Base-by-base conservation (phyloP, 2,797 vertebrate species). In the Petrocephalus schoutedeni region DNA sequence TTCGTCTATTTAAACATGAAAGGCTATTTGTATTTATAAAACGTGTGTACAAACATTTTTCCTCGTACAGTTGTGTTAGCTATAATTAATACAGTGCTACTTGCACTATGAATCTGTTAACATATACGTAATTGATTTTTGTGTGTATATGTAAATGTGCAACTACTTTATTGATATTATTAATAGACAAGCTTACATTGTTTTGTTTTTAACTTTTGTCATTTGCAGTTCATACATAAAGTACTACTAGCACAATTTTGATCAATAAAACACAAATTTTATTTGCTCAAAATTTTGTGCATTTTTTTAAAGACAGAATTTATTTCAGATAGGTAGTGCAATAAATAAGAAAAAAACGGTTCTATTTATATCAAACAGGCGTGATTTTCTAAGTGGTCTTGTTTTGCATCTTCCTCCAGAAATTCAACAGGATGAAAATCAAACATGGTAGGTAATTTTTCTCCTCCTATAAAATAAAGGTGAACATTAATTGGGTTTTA, bases 401-500 rank as follows among this genome's bases (percentile, higher is more conserved):
- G 61, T 32, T 32, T 67, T 80, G 74, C 14, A 5, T 41, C 16
- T 80, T 80, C 32, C 3, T 7, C 74, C 41, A 49, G 32, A 41
- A 49, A 80, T 80, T 19, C 32, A 41, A 9, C 90, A 89, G 90
- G 90, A 91, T 91, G 91, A 93, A 94, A 95, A 95, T 95, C 91
- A 93, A 94, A 89, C 92, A 89, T 94, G 93, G 89, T 93, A 93
- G 93, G 89, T 90, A 85, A 90, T 93, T 94, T 93, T 90, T 92
- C 83, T 77, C 36, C 84, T 88, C 87, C 87, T 89, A 88, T 90
- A 91, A 93, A 92, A 91, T 86, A 91, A 93, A 91, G 91, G 91
- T 94, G 91, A 92, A 92, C 91, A 93, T 94, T 95, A 93, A 95
- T 95, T 94, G 93, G 90, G 87, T 90, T 90, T 54, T 95, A 92